Evolutionary conservation across 2,113 vertebrate genomes (phyloP).

Genomic region (Thryonomys swinderianus): DNA sequence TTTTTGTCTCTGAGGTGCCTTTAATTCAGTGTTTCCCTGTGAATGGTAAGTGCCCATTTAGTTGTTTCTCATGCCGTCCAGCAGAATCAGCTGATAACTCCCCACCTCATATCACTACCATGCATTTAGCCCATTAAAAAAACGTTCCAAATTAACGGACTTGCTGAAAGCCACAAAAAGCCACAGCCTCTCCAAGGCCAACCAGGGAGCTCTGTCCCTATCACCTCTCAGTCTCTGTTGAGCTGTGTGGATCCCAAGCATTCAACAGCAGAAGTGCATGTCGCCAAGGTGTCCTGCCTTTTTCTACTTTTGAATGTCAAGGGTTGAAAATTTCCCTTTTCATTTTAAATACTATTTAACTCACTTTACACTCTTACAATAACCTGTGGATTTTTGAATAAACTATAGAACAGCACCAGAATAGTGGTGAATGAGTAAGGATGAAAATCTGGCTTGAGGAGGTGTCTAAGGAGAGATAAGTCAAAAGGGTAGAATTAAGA

Average conservation of each 20-base stretch:
- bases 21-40: not conserved
- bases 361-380: not conserved
- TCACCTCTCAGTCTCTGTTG: not conserved
- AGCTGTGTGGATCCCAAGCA: not conserved
- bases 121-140: not conserved
- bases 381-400: not conserved
- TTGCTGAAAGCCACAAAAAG: not conserved
- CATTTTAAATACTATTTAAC: not conserved
- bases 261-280: not conserved
- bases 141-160: not conserved
- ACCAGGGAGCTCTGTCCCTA: not conserved
- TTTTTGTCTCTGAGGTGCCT: not conserved
- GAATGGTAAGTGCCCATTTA: not conserved
- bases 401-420: not conserved
- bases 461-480: not conserved
- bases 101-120: fast-evolving
- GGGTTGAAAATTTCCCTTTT: not conserved
- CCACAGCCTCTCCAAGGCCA: not conserved
- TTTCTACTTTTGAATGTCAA: not conserved
- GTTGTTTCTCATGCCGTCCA: not conserved
- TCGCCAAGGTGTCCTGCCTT: not conserved
- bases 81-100: not conserved
- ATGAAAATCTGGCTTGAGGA: not conserved
- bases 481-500: slow-evolving; percentile 45
- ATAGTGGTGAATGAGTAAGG: not conserved